Base-by-base conservation (phyloP, 2,797 vertebrate species). In the Neostethus bicornis region DNA sequence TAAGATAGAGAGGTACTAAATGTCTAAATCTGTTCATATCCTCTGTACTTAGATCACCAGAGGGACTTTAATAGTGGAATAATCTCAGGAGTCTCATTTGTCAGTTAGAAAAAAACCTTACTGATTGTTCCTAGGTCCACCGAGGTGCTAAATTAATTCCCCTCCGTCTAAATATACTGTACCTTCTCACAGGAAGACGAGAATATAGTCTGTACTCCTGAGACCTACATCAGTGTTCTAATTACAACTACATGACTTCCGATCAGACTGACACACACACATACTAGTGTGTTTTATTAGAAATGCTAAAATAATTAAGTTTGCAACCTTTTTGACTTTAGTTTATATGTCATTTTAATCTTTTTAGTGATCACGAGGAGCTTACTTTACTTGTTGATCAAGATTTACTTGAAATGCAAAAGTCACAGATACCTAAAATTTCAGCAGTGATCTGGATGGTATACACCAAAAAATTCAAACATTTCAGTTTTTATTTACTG, bases 101-200 rank as follows among this genome's bases (percentile, higher is more conserved):
- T 55, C 60, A 70, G 72, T 70, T 49, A 74, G 54, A 14, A 69
- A 41, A 45, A 61, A 62, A 21, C 41, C 51, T 46, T 29, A 17
- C 21, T 16, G 48, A n/a, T 38, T 79, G 26, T 20, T 25, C 47
- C 28, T 1, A 14, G 14, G 34, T 61, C 70, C 35, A 44, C 28
- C 43, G 61, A 44, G 69, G 17, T 19, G 14, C 41, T 35, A 57
- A 71, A 79, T 81, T 45, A 77, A 85, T 77, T 84, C 85, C 86
- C 86, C 8, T 59, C 56, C 41, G 81, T 66, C 83, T 85, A 85
- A 84, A 85, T 79, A 79, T 76, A 78, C 37, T 7, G 17, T 4
- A 9, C 1, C 5, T 25, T 68, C 76, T 80, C 68, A 39, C 44
- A 62, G 75, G 68, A n/a, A 73, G 58, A 32, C 31, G 50, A 52